Evolutionary conservation across 2,888 invertebrate genomes (phyloP), one percentile per base, ranked within the genome.

Genomic region (Mimachlamys varia): DNA sequence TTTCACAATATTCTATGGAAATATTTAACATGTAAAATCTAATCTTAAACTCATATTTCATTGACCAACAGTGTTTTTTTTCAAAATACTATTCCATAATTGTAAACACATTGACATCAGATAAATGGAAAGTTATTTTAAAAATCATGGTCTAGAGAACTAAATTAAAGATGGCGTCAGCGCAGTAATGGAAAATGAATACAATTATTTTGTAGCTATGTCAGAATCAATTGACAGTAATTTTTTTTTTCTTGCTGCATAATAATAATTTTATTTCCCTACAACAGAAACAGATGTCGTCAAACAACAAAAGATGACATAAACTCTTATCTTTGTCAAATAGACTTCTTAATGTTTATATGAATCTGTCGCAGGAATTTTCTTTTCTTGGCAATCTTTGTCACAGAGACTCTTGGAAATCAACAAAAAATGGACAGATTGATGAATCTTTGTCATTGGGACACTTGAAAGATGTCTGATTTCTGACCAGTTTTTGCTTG

Each of bases 131-230:
- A 5, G 27, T 33, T 13, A 13, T 27, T 76, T 33, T 76, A 10
- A 27, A 76, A 76, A 76, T 13, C 27, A 2, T 27, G 76, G 22
- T 33, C 76, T 33, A 33, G 22, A 76, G 76, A 76, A 76, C 27
- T 76, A 76, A 76, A 76, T 76, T 7, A 27, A 33, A 33, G 53
- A 76, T 76, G 33, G 76, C 19, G 76, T 76, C 33, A 22, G 33
- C 76, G 33, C 76, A 33, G 33, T 76, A 76, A 76, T 76, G 76
- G 27, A 76, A 76, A 76, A 76, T 76, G 33, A 76, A 76, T 76
- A 76, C 76, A 76, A 76, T 76, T 76, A 76, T 33, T 33, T 33
- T 76, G 76, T 27, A 76, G 33, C 33, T 76, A 76, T 33, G 22
- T 76, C 76, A 33, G 76, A 5, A 76, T 27, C 19, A 12, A 22